These are phyloP conservation scores for Oceanites oceanicus DNA, from an alignment of 2,113 vertebrate genomes.

Conservation along the genomic window DNA sequence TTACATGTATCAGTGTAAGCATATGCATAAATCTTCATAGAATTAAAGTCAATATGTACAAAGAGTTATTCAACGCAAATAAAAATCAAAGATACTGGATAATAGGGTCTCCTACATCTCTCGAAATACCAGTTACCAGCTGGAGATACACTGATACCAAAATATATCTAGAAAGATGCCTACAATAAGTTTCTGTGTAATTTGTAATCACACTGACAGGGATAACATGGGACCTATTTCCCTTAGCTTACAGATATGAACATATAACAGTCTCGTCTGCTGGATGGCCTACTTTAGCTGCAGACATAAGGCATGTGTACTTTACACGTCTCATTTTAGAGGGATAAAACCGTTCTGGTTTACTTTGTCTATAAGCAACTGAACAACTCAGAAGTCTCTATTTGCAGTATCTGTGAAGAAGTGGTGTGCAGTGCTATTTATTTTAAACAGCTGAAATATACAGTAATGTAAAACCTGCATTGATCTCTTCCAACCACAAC, in stretches of 20 bases:
- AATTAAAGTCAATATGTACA: not conserved
- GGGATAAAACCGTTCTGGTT: not conserved
- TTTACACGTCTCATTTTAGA: not conserved
- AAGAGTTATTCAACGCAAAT: not conserved
- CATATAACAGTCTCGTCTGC: not conserved
- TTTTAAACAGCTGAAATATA: not conserved
- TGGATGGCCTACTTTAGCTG: not conserved
- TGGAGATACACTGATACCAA: not conserved
- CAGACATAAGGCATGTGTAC: not conserved
- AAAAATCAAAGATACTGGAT: not conserved
- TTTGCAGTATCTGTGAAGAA: not conserved
- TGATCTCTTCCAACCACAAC: not conserved
- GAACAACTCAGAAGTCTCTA: not conserved
- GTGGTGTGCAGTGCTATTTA: not conserved
- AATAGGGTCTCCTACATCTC: not conserved
- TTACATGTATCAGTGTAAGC: not conserved
- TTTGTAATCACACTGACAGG: not conserved
- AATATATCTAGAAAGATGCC: not conserved
- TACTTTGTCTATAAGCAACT: not conserved
- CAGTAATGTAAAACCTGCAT: not conserved
- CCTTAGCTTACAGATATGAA: not conserved
- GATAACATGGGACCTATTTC: not conserved
- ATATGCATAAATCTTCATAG: not conserved
- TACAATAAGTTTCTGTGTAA: not conserved
- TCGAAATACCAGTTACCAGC: not conserved